Evolutionary conservation across 2,113 vertebrate species (phyloP), one percentile per base, ranked within the genome.

Genomic region (Dolichallabes microphthalmus): DNA sequence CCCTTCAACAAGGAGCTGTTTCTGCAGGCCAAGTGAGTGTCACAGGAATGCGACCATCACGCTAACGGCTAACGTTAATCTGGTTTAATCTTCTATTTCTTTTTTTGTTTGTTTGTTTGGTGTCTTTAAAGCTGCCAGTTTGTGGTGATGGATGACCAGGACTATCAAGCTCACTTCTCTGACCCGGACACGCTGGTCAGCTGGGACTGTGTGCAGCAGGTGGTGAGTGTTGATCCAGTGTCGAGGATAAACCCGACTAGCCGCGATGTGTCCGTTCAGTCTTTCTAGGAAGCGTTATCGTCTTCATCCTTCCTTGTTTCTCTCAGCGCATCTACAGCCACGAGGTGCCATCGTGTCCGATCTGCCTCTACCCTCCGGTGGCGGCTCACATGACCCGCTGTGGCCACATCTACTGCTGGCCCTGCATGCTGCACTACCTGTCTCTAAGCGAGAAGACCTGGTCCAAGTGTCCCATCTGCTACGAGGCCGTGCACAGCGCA

Each of bases 141-240:
- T 95, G 96, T 99, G 92, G 98, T 99, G 89, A 97, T 94, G 87
- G 97, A 98, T 92, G 96, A 99, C 89, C 96, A 98, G 93, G 97
- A 99, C 93, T 99, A 99, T 92, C 96, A 96, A 90, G 96, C 96
- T 91, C 96, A 99, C 93, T 98, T 99, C 94, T 96, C 97, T 93
- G 98, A 99, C 93, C 98, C 98, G 86, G 98, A 99, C 93, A 98
- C 96, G 45, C 94, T 99, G 93, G 98, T 99, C 92, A 98, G 96
- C 94, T 99, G 98, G 98, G 97, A 99, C 94, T 98, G 96, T 93
- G 97, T 99, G 94, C 96, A 99, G 92, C 98, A 99, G 96, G 98
- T 99, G 96, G 98, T 99, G 86, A 96, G 97, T 96, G 32, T 35
- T 35, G 55, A 78, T 55, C 74, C 6, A 10, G 1, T 8, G 30